phyloP scores from a whole-genome alignment of 2,113 vertebrate genomes.

The Gracilinanus agilis region DNA sequence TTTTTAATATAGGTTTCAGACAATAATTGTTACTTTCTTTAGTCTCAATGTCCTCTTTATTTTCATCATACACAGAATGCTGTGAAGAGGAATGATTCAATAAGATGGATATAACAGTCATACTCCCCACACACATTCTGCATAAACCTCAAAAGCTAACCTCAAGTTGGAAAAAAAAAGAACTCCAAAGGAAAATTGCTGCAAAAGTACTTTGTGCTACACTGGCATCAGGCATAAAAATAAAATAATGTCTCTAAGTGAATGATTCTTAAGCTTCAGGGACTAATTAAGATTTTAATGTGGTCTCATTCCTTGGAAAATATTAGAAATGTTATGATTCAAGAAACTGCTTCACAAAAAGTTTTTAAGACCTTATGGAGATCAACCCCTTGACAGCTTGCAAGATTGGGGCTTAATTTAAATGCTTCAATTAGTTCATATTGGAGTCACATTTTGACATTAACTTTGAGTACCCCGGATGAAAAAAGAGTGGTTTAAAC shows the following conservation, averaged over 20 bases:
- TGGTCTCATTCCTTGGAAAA: constrained; percentile 80
- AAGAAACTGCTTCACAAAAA: constrained; percentile 71
- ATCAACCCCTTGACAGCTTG: constrained; percentile 64
- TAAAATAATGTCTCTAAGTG: constrained; percentile 70
- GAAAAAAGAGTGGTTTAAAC: constrained; percentile 74
- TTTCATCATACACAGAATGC: constrained; percentile 48
- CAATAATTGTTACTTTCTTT: constrained; percentile 47
- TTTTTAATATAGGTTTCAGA: constrained; percentile 24
- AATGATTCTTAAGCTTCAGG: constrained; percentile 71
- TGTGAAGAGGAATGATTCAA: constrained; percentile 64
- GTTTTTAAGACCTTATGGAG: constrained; percentile 67
- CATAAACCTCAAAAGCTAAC: constrained; percentile 76
- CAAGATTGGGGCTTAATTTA: constrained; percentile 66
- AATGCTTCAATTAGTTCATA: constrained; percentile 74
- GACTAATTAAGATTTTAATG: constrained; percentile 78
- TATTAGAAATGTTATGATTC: constrained; percentile 67
- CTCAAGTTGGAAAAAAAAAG: constrained; percentile 67
- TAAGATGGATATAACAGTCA: constrained; percentile 70
- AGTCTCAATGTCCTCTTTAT: constrained; percentile 55
- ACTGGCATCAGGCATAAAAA: constrained; percentile 72
- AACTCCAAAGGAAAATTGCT: constrained; percentile 76
- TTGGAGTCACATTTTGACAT: constrained; percentile 67
- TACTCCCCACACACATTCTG: constrained; percentile 44
- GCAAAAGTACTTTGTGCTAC: constrained; percentile 71
- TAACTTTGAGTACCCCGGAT: constrained; percentile 74